These are phyloP conservation scores for Stomorhina lunata DNA, from an alignment of 2,888 invertebrate species.

Conservation along the genomic window DNA sequence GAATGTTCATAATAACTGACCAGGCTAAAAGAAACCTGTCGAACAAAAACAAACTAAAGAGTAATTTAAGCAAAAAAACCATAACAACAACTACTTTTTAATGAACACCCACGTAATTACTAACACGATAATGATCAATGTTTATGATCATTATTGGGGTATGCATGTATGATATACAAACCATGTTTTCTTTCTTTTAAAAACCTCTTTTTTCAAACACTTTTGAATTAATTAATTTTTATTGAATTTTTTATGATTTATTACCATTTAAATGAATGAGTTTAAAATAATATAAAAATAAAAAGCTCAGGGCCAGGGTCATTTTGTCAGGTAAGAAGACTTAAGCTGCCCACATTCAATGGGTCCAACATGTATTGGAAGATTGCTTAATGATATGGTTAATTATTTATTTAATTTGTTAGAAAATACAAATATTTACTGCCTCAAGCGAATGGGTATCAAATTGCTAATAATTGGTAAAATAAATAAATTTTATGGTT, in stretches of 20 bases:
- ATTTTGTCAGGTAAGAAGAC: not conserved
- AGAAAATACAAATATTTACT: not conserved
- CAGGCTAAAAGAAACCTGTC: constrained; percentile 38
- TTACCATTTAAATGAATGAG: not conserved
- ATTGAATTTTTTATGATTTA: constrained; percentile 21
- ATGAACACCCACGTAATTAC: constrained; percentile 48
- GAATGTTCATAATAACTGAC: constrained; percentile 8
- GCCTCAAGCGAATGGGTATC: too few species aligned
- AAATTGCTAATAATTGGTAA: too few species aligned
- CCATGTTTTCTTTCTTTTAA: not conserved
- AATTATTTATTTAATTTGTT: constrained; percentile 36
- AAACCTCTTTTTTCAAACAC: too few species aligned
- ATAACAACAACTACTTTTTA: constrained; percentile 13
- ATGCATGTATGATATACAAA: not conserved
- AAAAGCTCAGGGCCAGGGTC: constrained; percentile 52
- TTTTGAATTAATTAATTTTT: constrained; percentile 8
- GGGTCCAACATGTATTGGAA: not conserved
- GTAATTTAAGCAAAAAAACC: not conserved
- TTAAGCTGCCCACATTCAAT: constrained; percentile 5
- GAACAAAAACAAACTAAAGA: constrained; percentile 12
- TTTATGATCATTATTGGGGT: too few species aligned
- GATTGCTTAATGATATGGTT: constrained; percentile 9
- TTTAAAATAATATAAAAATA: not conserved
- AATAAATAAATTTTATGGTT: too few species aligned
- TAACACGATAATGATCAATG: not conserved